Percentiles rank a stretch among this genome's conserved stretches.
These are phyloP conservation scores for Cantharis flavilabris DNA, from an alignment of 2,888 invertebrate genomes.

Conservation along the genomic window DNA sequence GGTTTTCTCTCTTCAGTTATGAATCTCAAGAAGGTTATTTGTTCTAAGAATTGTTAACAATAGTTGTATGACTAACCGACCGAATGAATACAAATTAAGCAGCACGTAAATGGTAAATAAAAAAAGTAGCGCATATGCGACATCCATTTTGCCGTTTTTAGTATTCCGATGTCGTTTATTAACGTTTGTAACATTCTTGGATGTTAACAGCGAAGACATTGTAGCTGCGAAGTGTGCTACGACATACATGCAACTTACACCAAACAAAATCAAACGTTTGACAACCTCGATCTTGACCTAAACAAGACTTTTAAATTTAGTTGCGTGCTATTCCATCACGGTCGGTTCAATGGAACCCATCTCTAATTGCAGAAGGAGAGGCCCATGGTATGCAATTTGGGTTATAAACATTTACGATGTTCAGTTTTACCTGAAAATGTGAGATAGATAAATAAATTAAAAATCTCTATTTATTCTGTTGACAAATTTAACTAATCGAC, in stretches of 20 bases:
- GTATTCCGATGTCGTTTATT: conserved; percentile 13
- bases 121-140: conserved; percentile 10
- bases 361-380: not conserved
- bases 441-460: not conserved
- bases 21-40: not conserved
- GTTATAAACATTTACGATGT: not conserved
- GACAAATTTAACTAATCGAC: not conserved
- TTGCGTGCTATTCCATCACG: conserved; percentile 13
- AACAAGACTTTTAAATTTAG: conserved; percentile 49
- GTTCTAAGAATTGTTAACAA: conserved; percentile 18
- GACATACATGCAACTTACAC: conserved; percentile 33
- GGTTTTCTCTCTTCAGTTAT: conserved; percentile 5
- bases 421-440: not conserved
- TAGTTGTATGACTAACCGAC: conserved; percentile 15
- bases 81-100: conserved; percentile 16
- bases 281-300: conserved; percentile 45
- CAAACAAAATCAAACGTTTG: conserved; percentile 33
- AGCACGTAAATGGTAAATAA: not conserved
- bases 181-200: conserved; percentile 15
- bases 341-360: not conserved
- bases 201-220: conserved; percentile 18
- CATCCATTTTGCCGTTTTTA: conserved; percentile 2
- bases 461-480: not conserved
- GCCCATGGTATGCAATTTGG: not conserved
- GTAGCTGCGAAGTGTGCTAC: conserved; percentile 19